Conservation (phyloP, 2,113 vertebrate genomes). For the Ploceus nigricollis region DNA sequence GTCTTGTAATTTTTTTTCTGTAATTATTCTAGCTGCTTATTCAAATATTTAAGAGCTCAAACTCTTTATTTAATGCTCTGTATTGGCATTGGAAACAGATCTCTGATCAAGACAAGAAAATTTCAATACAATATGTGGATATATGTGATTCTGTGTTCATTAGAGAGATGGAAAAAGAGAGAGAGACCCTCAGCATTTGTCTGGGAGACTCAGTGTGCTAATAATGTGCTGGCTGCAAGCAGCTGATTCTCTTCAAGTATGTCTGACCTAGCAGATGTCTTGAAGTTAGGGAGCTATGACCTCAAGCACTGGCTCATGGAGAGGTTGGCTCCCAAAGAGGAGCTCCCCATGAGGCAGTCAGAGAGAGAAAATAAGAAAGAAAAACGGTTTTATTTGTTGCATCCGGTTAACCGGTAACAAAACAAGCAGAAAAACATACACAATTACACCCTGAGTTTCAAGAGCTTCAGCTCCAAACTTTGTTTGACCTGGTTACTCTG, state of each 20-base stretch:
- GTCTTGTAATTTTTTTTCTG: background rate
- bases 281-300: conserved; percentile 25
- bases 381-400: conserved; percentile 46
- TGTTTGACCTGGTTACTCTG: conserved; percentile 48
- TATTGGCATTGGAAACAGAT: background rate
- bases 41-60: background rate
- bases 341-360: conserved; percentile 41
- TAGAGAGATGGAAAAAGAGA: background rate
- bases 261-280: conserved; percentile 52
- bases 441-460: conserved; percentile 53
- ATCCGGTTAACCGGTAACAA: conserved; percentile 51
- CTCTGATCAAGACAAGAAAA: background rate
- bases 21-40: background rate
- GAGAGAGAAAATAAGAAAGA: conserved; percentile 37
- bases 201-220: background rate
- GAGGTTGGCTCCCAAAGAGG: conserved; percentile 4
- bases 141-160: background rate
- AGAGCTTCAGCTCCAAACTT: conserved; percentile 47
- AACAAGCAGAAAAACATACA: conserved; percentile 52
- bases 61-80: background rate
- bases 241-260: conserved; percentile 42
- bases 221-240: background rate
- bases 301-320: conserved; percentile 31
- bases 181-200: background rate
- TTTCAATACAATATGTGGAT: background rate